phyloP scores from a whole-genome alignment of 1,140 invertebrate species.

The Heliothis subflexa region DNA sequence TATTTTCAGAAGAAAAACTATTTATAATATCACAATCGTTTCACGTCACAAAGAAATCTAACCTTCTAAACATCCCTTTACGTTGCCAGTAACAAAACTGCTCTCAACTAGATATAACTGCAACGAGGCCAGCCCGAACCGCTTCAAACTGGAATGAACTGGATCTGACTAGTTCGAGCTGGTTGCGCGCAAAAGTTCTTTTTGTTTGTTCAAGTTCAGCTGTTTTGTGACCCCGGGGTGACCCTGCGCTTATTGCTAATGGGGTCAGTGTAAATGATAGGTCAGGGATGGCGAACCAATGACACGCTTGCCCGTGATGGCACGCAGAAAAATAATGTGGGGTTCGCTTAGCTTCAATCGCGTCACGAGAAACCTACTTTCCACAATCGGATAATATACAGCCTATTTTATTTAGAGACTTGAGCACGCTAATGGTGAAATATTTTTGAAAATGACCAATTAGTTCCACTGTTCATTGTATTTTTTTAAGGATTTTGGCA shows the following conservation, averaged over 20 bases:
- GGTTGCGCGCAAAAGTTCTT: conserved; percentile 24
- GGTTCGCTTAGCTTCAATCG: too few species aligned
- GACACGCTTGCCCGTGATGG: too few species aligned
- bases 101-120: conserved; percentile 30
- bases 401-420: too few species aligned
- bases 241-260: conserved; percentile 14
- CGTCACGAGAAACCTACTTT: too few species aligned
- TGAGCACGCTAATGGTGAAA: too few species aligned
- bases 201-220: conserved; percentile 41
- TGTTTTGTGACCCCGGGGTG: conserved; percentile 4
- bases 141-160: conserved; percentile 41
- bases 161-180: conserved; percentile 29
- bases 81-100: conserved; percentile 9
- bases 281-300: neutral
- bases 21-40: neutral
- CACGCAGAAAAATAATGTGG: too few species aligned
- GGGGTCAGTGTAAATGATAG: neutral
- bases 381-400: too few species aligned
- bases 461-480: too few species aligned
- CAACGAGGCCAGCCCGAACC: conserved; percentile 35
- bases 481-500: too few species aligned
- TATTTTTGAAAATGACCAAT: too few species aligned
- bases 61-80: neutral
- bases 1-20: neutral
- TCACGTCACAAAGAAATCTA: neutral